phyloP scores from a whole-genome alignment of 2,113 vertebrate species.

The Tragelaphus strepsiceros region DNA sequence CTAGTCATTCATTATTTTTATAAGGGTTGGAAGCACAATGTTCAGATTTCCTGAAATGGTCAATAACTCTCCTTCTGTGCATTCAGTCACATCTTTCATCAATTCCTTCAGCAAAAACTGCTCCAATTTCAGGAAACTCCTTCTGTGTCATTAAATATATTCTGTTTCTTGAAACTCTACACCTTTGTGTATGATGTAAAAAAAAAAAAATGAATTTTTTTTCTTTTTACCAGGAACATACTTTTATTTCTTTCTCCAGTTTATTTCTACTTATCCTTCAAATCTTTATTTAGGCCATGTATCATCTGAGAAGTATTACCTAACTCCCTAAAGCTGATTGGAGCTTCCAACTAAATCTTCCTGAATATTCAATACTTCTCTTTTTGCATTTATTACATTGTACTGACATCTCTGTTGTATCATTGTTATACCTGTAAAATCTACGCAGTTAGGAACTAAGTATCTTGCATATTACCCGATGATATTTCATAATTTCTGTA shows the following conservation, averaged over 20 bases:
- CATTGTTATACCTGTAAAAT: background rate
- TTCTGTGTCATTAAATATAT: background rate
- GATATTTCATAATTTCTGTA: background rate
- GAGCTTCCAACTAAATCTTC: background rate
- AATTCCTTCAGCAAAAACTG: background rate
- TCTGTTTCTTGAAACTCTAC: background rate
- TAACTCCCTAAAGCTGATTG: background rate
- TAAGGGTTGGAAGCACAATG: background rate
- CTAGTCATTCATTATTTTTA: background rate
- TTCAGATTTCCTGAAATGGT: conserved; percentile 11
- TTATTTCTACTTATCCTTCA: background rate
- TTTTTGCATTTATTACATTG: background rate
- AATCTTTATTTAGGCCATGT: background rate
- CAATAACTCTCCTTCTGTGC: background rate
- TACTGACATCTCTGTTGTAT: background rate
- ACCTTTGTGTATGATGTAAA: background rate
- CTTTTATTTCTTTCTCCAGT: background rate
- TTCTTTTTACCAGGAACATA: background rate
- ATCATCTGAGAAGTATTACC: background rate
- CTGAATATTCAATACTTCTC: background rate
- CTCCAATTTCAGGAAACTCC: background rate
- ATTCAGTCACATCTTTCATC: background rate
- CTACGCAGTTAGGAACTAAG: background rate
- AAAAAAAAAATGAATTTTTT: background rate
- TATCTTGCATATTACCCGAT: background rate